Percentiles rank a stretch among this genome's conserved stretches.
These are phyloP conservation scores for Heteromurus nitidus DNA, from an alignment of 2,888 invertebrate species.

Conservation along the genomic window DNA sequence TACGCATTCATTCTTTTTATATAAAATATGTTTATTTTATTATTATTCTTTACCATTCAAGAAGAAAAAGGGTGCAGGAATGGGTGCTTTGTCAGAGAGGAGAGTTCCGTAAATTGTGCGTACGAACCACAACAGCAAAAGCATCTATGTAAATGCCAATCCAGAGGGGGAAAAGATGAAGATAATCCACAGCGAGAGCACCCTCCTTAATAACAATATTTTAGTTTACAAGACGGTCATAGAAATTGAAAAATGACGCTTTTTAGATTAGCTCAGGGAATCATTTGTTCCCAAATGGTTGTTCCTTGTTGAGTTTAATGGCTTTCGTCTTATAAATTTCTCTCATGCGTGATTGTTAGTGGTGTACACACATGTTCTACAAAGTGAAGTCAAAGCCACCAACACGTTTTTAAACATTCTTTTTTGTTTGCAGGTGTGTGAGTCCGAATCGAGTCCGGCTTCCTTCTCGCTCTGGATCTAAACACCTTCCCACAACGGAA, in stretches of 20 bases:
- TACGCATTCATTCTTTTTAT: no score
- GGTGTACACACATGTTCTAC: constrained; percentile 17
- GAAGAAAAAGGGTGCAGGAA: constrained; percentile 13
- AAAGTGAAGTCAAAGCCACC: constrained; percentile 11
- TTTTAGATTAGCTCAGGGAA: constrained; percentile 28
- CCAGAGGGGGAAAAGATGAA: background rate
- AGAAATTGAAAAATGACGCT: constrained; percentile 59
- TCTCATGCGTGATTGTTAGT: background rate
- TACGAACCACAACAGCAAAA: no score
- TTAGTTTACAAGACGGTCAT: constrained; percentile 7
- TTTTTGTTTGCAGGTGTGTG: constrained; percentile 27
- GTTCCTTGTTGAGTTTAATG: constrained; percentile 37
- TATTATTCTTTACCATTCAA: background rate
- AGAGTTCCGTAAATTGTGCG: no score
- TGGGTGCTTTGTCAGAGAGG: constrained; percentile 5
- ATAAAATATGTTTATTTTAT: constrained; percentile 22
- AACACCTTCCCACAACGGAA: background rate
- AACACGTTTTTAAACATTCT: background rate
- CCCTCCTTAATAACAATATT: constrained; percentile 14
- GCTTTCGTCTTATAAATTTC: background rate
- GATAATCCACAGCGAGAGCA: background rate
- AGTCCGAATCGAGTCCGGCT: constrained; percentile 4
- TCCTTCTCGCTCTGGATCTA: background rate
- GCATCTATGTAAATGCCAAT: background rate
- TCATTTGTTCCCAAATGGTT: constrained; percentile 25